Conservation (phyloP, 2,888 invertebrate genomes). For the Pachydiplax longipennis region DNA sequence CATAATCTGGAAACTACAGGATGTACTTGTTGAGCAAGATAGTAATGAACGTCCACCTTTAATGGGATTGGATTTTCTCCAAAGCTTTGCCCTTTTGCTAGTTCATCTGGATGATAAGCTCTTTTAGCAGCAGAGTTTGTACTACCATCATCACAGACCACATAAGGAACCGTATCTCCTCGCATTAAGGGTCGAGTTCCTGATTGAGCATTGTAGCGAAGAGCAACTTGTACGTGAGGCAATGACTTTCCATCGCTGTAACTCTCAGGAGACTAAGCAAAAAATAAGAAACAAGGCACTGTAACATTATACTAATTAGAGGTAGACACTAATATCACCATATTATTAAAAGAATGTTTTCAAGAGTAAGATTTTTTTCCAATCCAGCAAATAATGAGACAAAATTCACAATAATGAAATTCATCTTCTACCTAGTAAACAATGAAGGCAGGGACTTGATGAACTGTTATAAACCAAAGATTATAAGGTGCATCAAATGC, state of each 20-base stretch:
- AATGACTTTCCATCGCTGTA: slow-evolving; percentile 84
- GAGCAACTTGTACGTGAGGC: slow-evolving; percentile 92
- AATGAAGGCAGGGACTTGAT: too few relatives aligned
- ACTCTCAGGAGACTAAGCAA: slow-evolving; percentile 71
- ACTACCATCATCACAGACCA: slow-evolving; percentile 92
- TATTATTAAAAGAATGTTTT: neutral
- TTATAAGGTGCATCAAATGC: too few relatives aligned
- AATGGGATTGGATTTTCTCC: slow-evolving; percentile 61
- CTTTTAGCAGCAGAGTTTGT: slow-evolving; percentile 83
- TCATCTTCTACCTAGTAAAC: too few relatives aligned
- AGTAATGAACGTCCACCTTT: slow-evolving; percentile 87
- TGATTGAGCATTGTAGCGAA: slow-evolving; percentile 77
- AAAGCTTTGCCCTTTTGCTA: slow-evolving; percentile 62
- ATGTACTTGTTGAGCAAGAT: slow-evolving; percentile 75
- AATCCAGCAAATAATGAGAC: neutral
- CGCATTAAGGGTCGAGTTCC: slow-evolving; percentile 83
- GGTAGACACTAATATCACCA: neutral
- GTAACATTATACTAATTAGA: neutral
- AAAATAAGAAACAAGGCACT: neutral
- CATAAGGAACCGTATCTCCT: slow-evolving; percentile 94
- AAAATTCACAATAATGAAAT: neutral
- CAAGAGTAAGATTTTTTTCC: neutral
- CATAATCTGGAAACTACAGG: slow-evolving; percentile 95
- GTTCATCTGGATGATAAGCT: slow-evolving; percentile 92
- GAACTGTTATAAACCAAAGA: too few relatives aligned